Evolutionary conservation across 2,888 invertebrate genomes (phyloP).

Genomic region (Cantharis flavilabris): DNA sequence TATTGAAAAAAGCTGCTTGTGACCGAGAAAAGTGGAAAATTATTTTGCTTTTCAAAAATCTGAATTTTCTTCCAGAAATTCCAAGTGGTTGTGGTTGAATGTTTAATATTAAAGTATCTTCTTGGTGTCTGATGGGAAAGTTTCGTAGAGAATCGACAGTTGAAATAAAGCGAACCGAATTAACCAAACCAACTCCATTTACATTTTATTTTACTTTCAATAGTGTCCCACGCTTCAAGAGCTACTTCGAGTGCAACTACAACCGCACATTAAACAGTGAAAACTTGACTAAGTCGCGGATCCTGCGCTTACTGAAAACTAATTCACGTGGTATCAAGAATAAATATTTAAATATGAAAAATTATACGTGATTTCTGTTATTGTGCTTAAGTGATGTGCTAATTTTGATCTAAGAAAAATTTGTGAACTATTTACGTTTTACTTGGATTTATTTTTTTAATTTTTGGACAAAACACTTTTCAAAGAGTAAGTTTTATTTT

Average conservation of each 20-base stretch:
- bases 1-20: too few species aligned
- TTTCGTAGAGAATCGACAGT: not conserved
- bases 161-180: conserved; percentile 3
- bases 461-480: not conserved
- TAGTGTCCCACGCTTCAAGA: conserved; percentile 9
- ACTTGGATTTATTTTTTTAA: not conserved
- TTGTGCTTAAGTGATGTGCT: not conserved
- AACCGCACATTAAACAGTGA: not conserved
- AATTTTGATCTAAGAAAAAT: not conserved
- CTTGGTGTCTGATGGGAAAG: not conserved
- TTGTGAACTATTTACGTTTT: not conserved
- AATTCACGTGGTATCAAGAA: not conserved
- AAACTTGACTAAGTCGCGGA: not conserved
- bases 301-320: not conserved
- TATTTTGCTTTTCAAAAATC: not conserved
- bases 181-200: conserved; percentile 18
- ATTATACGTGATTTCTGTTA: not conserved
- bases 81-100: not conserved
- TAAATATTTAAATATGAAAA: not conserved
- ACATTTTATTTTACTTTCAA: conserved; percentile 28
- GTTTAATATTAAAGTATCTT: not conserved
- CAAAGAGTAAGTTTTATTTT: not conserved
- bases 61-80: not conserved
- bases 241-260: not conserved
- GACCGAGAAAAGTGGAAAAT: too few species aligned